Evolutionary conservation across 2,888 invertebrate genomes (phyloP), one percentile per base, ranked within the genome.

Genomic region (Xanthia togata): DNA sequence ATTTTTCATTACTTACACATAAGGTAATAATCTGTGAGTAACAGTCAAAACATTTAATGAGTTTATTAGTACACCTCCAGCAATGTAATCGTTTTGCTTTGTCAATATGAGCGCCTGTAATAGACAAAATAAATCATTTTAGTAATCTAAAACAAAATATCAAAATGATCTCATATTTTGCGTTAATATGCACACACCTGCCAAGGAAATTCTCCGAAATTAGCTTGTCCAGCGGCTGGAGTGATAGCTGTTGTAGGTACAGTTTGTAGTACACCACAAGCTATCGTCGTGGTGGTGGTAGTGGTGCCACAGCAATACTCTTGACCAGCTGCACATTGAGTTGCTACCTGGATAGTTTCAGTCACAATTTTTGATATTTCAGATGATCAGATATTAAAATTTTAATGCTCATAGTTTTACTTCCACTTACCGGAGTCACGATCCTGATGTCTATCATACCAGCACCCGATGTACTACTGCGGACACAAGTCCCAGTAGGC

Each of bases 131-230:
- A 53, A 26, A n/a, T 47, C 0, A 26, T 55, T 53, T 80, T n/a
- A 67, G 23, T 35, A 35, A 53, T 77, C 11, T 59, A 35, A 70
- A 60, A 76, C 1, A n/a, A 38, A 47, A 17, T 23, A 35, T 44
- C 2, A 76, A 75, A 75, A 44, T n/a, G 17, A 35, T 14, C 2
- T 26, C 35, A 6, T 23, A 53, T 0, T 14, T 41, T 47, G 8
- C n/a, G 35, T 55, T 35, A 14, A 3, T 60, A 35, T 23, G 5
- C 63, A n/a, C 64, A 20, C 73, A 97, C 98, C 95, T 97, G 97
- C 98, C 98, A 98, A 4, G 98, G 98, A 93, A 97, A 98, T 86
- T 97, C 97, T 23, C 98, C 98, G 88, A 97, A 97, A 80, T 94
- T 95, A 17, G 98, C 97, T 92, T 97, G 97, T 2, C 97, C 97